Base-by-base conservation (phyloP, 2,113 vertebrate genomes). In the Sorex araneus region DNA sequence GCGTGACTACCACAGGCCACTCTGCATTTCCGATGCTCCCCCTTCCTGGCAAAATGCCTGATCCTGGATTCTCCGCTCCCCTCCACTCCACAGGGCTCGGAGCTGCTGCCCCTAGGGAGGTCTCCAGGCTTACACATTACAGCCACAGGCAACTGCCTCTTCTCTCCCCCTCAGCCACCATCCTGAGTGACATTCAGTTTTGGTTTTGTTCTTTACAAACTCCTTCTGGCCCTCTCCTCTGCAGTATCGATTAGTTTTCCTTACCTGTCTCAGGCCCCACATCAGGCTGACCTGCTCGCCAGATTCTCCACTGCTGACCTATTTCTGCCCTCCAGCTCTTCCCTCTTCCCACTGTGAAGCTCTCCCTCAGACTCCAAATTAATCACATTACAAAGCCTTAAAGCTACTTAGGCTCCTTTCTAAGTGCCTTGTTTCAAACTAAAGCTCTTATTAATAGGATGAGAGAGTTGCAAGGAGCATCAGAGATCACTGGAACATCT, bases 351-450 rank as follows among this genome's bases (percentile, higher is more conserved):
- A 21, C 57, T 23, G 47, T 50, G 13, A 50, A 13, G 47, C 19
- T 60, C 30, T 54, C 66, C n/a, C 69, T 74, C 30, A 8, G 63
- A 83, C 30, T 50, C 57, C 60, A 70, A n/a, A 45, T 30, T 74
- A 70, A 45, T 83, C 79, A 70, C n/a, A 75, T 82, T n/a, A 57
- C 71, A 47, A 75, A 92, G 79, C 28, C 66, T 78, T 74, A 82
- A 71, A 71, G 23, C 32, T 86, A 43, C 1, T 19, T 7, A 28
- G 82, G 60, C 54, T 74, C 57, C 5, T 70, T 89, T 36, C 47
- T 78, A 85, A 66, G 36, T 63, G 63, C 23, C 73, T 43, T 30
- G 15, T 84, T 84, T 89, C 43, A 87, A 92, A 67, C 76, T 45
- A 89, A 91, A 92, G 23, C 36, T 83, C 57, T 86, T 63, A 19